These are phyloP conservation scores for Platerodrilus igneus DNA, from an alignment of 2,888 invertebrate species.

Conservation along the genomic window DNA sequence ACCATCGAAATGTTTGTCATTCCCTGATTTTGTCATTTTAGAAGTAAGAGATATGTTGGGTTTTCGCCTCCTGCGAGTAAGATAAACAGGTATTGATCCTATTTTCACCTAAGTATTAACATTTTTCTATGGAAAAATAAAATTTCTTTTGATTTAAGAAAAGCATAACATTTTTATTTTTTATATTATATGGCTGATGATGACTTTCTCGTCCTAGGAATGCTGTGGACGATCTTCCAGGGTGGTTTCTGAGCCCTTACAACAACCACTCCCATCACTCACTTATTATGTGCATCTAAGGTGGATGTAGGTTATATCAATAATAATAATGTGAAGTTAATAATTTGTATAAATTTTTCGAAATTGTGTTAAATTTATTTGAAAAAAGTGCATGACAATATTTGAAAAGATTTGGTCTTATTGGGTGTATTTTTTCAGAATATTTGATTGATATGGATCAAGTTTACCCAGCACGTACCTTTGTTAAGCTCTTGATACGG, in stretches of 20 bases:
- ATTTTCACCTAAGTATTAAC: conserved; percentile 31
- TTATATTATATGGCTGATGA: conserved; percentile 43
- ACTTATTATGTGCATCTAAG: conserved; percentile 29
- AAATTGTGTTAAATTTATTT: background rate
- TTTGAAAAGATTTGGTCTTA: conserved; percentile 49
- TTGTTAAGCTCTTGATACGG: conserved; percentile 60
- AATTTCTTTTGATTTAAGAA: too few relatives aligned
- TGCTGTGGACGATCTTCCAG: conserved; percentile 43
- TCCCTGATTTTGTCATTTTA: conserved; percentile 50
- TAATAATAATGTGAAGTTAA: too few relatives aligned
- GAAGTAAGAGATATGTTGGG: conserved; percentile 50
- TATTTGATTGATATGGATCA: conserved; percentile 61
- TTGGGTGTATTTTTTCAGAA: conserved; percentile 80
- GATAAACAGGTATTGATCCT: conserved; percentile 46
- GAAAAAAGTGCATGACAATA: conserved; percentile 23
- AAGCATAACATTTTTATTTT: too few relatives aligned
- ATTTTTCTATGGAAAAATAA: too few relatives aligned
- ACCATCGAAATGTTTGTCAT: too few relatives aligned
- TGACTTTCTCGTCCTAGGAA: conserved; percentile 49
- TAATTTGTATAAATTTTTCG: background rate
- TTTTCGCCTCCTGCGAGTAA: conserved; percentile 47
- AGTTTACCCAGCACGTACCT: conserved; percentile 57
- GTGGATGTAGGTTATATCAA: conserved; percentile 26
- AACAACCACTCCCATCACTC: conserved; percentile 38
- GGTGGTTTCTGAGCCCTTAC: conserved; percentile 37